phyloP scores from a whole-genome alignment of 2,888 invertebrate genomes.

The Drosophila helvetica region DNA sequence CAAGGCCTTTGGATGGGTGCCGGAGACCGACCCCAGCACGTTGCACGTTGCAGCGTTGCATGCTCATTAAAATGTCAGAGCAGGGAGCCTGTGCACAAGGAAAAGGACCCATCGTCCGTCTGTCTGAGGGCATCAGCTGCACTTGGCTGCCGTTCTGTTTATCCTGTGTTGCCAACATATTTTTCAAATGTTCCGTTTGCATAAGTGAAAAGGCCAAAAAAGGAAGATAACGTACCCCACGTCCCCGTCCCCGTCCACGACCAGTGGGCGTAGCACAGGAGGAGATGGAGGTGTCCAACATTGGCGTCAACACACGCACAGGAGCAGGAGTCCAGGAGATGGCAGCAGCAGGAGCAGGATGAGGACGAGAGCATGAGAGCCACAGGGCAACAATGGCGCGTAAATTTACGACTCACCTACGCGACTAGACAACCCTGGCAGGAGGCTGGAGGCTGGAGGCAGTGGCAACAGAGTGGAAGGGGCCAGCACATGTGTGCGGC shows the following conservation, averaged over 20 bases:
- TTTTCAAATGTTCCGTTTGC: constrained; percentile 79
- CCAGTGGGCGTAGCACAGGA: neutral
- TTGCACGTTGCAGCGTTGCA: constrained; percentile 73
- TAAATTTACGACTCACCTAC: constrained; percentile 79
- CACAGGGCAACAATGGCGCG: constrained; percentile 68
- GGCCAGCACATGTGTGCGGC: constrained; percentile 57
- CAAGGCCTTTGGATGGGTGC: constrained; percentile 55
- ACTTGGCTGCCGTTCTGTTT: constrained; percentile 76
- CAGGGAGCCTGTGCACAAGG: constrained; percentile 48
- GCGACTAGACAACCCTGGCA: constrained; percentile 72
- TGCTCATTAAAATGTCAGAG: constrained; percentile 79
- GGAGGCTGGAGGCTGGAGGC: constrained; percentile 10
- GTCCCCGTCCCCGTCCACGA: neutral
- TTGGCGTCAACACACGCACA: constrained; percentile 73
- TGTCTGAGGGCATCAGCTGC: constrained; percentile 70
- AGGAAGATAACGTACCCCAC: constrained; percentile 67
- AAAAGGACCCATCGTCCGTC: constrained; percentile 32
- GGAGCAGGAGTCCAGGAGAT: neutral
- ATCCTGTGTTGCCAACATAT: constrained; percentile 74
- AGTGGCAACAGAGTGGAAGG: constrained; percentile 13
- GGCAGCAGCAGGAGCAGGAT: constrained; percentile 6
- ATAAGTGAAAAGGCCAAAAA: constrained; percentile 77
- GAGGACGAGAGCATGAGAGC: neutral
- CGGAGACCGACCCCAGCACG: neutral
- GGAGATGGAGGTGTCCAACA: constrained; percentile 48